These are phyloP conservation scores for Apeltes quadracus DNA, from an alignment of 2,113 vertebrate species.

Conservation along the genomic window DNA sequence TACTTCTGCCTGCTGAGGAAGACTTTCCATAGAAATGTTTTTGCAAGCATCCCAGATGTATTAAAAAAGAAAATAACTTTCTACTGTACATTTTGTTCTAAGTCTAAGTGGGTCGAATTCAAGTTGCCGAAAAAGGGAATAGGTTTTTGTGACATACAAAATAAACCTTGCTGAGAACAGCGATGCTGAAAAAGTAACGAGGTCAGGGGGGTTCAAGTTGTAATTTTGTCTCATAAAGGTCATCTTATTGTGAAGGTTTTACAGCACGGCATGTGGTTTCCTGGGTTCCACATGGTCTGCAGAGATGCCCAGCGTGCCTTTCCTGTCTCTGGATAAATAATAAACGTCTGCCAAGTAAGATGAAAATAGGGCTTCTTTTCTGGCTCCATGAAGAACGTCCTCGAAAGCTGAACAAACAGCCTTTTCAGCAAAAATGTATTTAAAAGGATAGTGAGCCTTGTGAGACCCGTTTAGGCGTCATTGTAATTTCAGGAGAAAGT, in stretches of 20 bases:
- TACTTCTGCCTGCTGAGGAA: conserved; percentile 7
- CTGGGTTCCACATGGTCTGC: conserved; percentile 18
- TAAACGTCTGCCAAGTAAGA: conserved; percentile 46
- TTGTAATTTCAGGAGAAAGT: not conserved
- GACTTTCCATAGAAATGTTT: not conserved
- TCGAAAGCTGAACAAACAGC: conserved; percentile 14
- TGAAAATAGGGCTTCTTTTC: conserved; percentile 30
- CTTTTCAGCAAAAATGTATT: not conserved
- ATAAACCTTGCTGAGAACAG: conserved; percentile 1
- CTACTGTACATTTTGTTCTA: conserved; percentile 8
- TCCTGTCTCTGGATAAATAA: conserved; percentile 65
- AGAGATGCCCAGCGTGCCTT: conserved; percentile 43
- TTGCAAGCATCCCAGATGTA: conserved; percentile 14
- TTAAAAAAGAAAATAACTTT: conserved; percentile 11
- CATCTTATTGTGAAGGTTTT: conserved; percentile 48
- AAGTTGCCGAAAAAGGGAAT: not conserved
- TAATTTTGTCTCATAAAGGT: conserved; percentile 48
- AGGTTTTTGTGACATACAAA: not conserved
- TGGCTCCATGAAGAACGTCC: conserved; percentile 6
- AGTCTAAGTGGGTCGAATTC: not conserved
- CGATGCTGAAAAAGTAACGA: conserved; percentile 1
- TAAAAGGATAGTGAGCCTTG: not conserved
- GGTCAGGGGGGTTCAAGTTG: conserved; percentile 6
- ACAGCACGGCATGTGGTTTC: conserved; percentile 24
- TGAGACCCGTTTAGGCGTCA: not conserved